phyloP scores from a whole-genome alignment of 2,888 invertebrate species.

The Torymus texanus region DNA sequence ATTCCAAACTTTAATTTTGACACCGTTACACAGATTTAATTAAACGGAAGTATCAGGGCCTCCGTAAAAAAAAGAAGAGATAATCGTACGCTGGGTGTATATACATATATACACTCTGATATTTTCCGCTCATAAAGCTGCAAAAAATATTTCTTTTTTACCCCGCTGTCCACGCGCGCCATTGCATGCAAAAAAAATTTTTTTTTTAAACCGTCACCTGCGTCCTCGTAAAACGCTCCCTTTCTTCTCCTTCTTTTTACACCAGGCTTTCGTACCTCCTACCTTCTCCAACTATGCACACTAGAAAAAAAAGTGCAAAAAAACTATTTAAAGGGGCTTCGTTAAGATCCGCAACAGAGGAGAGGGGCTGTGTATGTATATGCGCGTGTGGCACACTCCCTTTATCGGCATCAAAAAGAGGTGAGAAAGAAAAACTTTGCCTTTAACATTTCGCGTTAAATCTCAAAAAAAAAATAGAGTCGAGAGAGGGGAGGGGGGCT shows the following conservation, averaged over 20 bases:
- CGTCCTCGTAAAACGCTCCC: constrained; percentile 28
- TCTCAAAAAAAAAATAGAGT: background rate
- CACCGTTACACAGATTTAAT: too few species aligned
- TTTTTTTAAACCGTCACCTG: constrained; percentile 10
- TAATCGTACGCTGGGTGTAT: too few species aligned
- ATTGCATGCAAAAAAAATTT: background rate
- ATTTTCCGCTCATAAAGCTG: background rate
- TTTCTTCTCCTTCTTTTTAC: constrained; percentile 1
- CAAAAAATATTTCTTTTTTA: constrained; percentile 1
- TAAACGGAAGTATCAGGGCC: too few species aligned
- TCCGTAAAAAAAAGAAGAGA: too few species aligned
- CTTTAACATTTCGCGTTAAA: constrained; percentile 19
- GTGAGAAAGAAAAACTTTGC: background rate
- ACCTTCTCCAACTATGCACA: background rate
- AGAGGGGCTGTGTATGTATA: too few species aligned
- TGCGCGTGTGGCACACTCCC: too few species aligned
- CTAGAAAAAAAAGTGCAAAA: constrained; percentile 25
- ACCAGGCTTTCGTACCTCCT: background rate
- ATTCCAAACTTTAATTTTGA: too few species aligned
- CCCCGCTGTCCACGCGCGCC: background rate
- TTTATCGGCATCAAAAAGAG: too few species aligned
- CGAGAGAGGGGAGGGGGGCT: too few species aligned
- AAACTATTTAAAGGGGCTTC: constrained; percentile 41
- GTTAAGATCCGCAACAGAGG: background rate
- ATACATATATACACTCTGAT: too few species aligned